Base-by-base conservation (phyloP, 2,888 invertebrate species). In the Rhingia rostrata region DNA sequence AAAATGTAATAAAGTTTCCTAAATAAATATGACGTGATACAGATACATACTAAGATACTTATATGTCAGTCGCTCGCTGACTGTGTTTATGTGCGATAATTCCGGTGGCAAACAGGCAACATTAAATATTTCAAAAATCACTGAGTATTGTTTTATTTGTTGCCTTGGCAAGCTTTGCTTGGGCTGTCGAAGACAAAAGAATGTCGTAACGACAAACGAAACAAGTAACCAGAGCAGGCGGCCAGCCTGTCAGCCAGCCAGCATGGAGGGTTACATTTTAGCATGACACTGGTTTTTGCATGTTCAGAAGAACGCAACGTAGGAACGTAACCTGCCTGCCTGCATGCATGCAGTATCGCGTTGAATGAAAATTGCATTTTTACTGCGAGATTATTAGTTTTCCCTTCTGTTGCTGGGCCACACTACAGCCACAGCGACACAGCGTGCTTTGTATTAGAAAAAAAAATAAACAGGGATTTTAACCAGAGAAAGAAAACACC, bases 21-120 rank as follows among this genome's bases (percentile, higher is more conserved):
- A 82, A 82, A 82, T 82, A 73, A 77, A 77, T 78, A 82, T 82
- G 78, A 82, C 82, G 78, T 82, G 77, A 82, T 82, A 43, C 37
- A 6, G 22, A 22, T 22, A n/a, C n/a, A n/a, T n/a, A 9, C 30
- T 5, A 45, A 45, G 22, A 22, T 22, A 22, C n/a, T n/a, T 10
- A 41, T n/a, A 41, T n/a, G 41, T 41, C 41, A 41, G 41, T n/a
- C 7, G 22, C 35, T 53, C 53, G 45, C 47, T 22, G 3, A 39
- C 12, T n/a, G 39, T 66, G 63, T 58, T 51, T 63, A 39, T 37
- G 37, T 67, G 53, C 54, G 82, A 82, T 82, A 61, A 77, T 82
- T 77, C 53, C 54, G 60, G 53, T 63, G 77, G 54, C 22, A 22
- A 22, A 22, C 2, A 22, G 22, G 22, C 56, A 41, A 58, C 67